Conservation (phyloP, 2,888 invertebrate genomes). For the Zaprionus bogoriensis region DNA sequence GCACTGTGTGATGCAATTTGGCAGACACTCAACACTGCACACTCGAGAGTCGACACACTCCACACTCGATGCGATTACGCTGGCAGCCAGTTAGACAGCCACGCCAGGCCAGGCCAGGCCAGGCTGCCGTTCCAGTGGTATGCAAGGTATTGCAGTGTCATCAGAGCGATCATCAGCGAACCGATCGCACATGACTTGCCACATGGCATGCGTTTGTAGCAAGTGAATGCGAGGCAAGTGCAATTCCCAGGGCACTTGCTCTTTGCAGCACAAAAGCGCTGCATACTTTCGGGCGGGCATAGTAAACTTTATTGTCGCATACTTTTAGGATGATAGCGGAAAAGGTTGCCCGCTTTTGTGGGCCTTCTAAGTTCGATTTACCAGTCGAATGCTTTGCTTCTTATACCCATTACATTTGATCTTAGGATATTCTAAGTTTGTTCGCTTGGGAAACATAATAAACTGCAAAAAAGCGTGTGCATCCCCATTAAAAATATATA, state of each 20-base stretch:
- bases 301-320: slow-evolving; percentile 1
- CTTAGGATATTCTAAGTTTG: no score
- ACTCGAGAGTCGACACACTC: slow-evolving; percentile 43
- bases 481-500: no score
- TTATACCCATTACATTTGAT: no score
- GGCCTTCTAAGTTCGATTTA: no score
- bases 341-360: neutral
- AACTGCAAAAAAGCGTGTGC: no score
- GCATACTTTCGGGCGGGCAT: slow-evolving; percentile 21
- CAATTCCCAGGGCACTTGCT: neutral
- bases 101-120: no score
- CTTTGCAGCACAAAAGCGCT: neutral
- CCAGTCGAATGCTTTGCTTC: neutral
- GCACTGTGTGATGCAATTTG: slow-evolving; percentile 65
- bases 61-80: no score
- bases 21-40: slow-evolving; percentile 62
- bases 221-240: neutral
- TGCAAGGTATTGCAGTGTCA: neutral
- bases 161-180: slow-evolving; percentile 1
- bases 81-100: no score
- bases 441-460: no score
- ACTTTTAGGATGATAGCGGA: slow-evolving; percentile 24
- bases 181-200: neutral
- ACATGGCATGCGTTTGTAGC: neutral
- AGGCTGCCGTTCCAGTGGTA: neutral